Conservation (phyloP, 2,888 invertebrate genomes). For the Salpingus planirostris region DNA sequence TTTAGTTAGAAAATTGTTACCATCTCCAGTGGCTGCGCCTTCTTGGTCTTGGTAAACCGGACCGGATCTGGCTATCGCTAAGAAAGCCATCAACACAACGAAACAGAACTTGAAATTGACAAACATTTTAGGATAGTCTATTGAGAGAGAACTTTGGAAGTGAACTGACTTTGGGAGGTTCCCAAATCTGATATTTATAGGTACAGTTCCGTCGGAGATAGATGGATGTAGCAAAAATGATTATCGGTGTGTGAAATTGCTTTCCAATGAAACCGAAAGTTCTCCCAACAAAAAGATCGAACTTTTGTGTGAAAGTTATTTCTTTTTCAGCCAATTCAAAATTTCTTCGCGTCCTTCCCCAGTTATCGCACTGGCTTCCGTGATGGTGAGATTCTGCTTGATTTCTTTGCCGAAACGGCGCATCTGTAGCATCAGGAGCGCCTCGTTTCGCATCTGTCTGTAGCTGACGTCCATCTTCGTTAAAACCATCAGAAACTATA, state of each 20-base stretch:
- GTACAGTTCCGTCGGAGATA: not conserved
- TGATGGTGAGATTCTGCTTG: conserved; percentile 54
- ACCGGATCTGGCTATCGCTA: conserved; percentile 5
- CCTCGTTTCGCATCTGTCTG: conserved; percentile 79
- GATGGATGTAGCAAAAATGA: conserved; percentile 2
- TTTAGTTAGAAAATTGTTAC: conserved; percentile 23
- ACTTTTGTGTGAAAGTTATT: conserved; percentile 11
- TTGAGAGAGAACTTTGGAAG: conserved; percentile 12
- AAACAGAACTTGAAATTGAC: conserved; percentile 6
- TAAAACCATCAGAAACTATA: conserved; percentile 59
- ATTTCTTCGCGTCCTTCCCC: conserved; percentile 62
- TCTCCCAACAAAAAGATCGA: conserved; percentile 5
- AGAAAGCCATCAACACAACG: conserved; percentile 7
- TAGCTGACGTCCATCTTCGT: conserved; percentile 82
- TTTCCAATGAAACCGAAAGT: conserved; percentile 13
- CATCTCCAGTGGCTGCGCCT: conserved; percentile 22
- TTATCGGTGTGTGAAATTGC: conserved; percentile 12
- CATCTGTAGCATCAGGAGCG: conserved; percentile 72
- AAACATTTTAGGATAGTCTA: no score
- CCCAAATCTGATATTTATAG: conserved; percentile 5
- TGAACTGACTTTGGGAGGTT: conserved; percentile 5
- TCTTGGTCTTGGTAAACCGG: conserved; percentile 23
- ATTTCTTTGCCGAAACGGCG: conserved; percentile 60
- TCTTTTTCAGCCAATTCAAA: conserved; percentile 47
- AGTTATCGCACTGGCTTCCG: conserved; percentile 67